Percentiles rank a stretch among this genome's conserved stretches.
phyloP scores from a whole-genome alignment of 2,888 invertebrate genomes.

The Pollenia angustigena region DNA sequence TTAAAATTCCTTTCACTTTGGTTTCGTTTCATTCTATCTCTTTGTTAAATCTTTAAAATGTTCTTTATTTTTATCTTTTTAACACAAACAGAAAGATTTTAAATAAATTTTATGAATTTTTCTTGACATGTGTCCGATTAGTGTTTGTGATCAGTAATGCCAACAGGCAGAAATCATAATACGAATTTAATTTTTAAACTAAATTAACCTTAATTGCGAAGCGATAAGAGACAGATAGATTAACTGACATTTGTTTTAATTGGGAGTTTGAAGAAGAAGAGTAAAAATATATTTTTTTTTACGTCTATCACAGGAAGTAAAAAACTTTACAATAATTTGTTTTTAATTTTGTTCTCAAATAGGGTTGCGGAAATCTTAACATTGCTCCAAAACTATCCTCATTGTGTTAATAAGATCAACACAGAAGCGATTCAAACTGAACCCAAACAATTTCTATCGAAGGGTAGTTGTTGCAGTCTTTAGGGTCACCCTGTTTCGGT shows the following conservation, averaged over 20 bases:
- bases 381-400: too few species aligned
- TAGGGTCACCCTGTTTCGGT: too few species aligned
- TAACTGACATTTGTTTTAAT: constrained; percentile 13
- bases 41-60: constrained; percentile 12
- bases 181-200: constrained; percentile 31
- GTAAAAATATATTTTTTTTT: not conserved
- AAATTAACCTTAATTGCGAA: constrained; percentile 55
- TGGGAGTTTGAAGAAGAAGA: constrained; percentile 25
- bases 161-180: not conserved
- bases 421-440: too few species aligned
- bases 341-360: too few species aligned
- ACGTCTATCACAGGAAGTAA: not conserved
- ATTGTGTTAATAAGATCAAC: too few species aligned
- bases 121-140: constrained; percentile 34
- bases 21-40: constrained; percentile 17
- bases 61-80: constrained; percentile 13
- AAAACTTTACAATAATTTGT: too few species aligned
- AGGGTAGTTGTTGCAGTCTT: too few species aligned
- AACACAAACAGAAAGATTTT: not conserved
- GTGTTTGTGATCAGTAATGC: constrained; percentile 5
- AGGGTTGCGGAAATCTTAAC: too few species aligned
- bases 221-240: constrained; percentile 52
- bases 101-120: constrained; percentile 41
- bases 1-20: constrained; percentile 61
- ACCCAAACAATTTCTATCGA: too few species aligned